Percentiles rank a stretch among this genome's conserved stretches.
Evolutionary conservation across 1,140 invertebrate genomes (phyloP).

Genomic region (Sarcophaga peregrina): DNA sequence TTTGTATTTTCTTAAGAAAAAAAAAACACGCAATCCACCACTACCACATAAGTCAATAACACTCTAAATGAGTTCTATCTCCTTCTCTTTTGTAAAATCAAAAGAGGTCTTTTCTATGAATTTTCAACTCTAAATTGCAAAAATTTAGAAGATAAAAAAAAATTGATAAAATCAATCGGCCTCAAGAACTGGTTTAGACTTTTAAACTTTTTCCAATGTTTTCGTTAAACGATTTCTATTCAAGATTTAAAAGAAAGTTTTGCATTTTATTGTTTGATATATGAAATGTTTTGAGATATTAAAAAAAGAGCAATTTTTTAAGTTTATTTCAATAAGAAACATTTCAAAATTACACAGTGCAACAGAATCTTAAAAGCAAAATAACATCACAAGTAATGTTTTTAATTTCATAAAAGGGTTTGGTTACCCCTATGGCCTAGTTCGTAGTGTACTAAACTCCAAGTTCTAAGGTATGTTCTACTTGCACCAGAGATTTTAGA

Average conservation of each 20-base stretch:
- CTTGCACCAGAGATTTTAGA: no score
- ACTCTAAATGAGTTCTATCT: background rate
- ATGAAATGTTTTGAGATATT: background rate
- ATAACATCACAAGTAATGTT: no score
- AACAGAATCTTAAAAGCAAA: no score
- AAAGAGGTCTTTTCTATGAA: background rate
- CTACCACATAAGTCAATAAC: background rate
- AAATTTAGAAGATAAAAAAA: background rate
- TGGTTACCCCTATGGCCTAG: no score
- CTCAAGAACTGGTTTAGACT: background rate
- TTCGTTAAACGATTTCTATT: background rate
- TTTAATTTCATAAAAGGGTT: no score
- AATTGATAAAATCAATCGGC: background rate
- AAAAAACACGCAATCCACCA: background rate
- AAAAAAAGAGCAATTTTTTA: background rate
- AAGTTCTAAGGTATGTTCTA: no score
- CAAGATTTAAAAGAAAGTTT: background rate
- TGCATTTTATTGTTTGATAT: no score
- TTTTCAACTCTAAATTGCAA: background rate
- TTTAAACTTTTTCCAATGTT: background rate
- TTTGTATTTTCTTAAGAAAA: no score
- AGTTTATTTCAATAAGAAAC: background rate
- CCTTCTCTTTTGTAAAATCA: background rate
- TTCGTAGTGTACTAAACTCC: no score
- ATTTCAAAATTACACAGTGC: no score